Evolutionary conservation across 2,888 invertebrate species (phyloP).

Genomic region (Hyposoter dolosus): DNA sequence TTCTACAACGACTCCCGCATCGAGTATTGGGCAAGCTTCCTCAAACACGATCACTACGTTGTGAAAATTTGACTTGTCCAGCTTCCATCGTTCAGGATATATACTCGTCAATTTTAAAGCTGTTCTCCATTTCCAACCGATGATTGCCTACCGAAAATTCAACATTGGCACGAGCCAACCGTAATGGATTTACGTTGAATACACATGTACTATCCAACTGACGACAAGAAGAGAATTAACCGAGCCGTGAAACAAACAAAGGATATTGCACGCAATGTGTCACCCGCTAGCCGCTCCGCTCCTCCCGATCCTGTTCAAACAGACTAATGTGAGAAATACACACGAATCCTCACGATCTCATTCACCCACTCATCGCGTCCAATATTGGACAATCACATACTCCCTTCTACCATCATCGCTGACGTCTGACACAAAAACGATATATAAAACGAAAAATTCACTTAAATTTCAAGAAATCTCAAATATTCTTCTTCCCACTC

Average conservation of each 20-base stretch:
- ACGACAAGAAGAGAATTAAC: slow-evolving; percentile 77
- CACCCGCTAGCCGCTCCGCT: slow-evolving; percentile 71
- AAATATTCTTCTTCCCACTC: neutral
- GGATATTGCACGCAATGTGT: slow-evolving; percentile 83
- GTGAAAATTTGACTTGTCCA: slow-evolving; percentile 32
- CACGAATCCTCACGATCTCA: slow-evolving; percentile 71
- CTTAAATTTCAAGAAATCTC: neutral
- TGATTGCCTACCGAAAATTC: slow-evolving; percentile 53
- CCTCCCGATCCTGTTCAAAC: slow-evolving; percentile 81
- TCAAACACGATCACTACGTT: slow-evolving; percentile 24
- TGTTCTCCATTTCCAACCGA: neutral
- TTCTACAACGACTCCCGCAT: slow-evolving; percentile 5
- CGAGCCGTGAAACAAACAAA: slow-evolving; percentile 80
- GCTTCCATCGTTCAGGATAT: slow-evolving; percentile 15
- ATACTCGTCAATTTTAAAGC: slow-evolving; percentile 45
- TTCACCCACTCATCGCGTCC: slow-evolving; percentile 72
- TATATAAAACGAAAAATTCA: neutral
- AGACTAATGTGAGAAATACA: slow-evolving; percentile 84
- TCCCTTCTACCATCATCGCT: slow-evolving; percentile 25
- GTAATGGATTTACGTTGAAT: slow-evolving; percentile 79
- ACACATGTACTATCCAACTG: slow-evolving; percentile 64
- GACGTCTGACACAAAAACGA: neutral
- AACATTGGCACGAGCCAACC: slow-evolving; percentile 53
- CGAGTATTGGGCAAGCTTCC: slow-evolving; percentile 22
- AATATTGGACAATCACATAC: slow-evolving; percentile 76